A percentile compares a stretch with the other conserved stretches of the same genome.
These are phyloP conservation scores for Caretta caretta DNA, from an alignment of 2,113 vertebrate genomes.

Conservation along the genomic window DNA sequence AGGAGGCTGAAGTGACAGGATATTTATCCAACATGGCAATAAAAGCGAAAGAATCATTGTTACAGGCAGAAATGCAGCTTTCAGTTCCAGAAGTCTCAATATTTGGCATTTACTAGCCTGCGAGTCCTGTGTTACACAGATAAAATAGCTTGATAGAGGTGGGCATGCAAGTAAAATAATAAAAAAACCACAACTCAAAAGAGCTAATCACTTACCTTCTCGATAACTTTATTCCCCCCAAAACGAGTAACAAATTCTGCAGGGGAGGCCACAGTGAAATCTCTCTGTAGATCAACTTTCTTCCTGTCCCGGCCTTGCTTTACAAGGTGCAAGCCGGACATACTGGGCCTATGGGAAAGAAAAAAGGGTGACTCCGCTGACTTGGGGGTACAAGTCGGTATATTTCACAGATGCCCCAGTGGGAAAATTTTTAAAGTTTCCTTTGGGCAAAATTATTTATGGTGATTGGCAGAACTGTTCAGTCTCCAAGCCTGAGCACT, in stretches of 20 bases:
- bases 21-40: neutral
- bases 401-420: fast-evolving
- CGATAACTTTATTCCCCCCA: slow-evolving; percentile 97
- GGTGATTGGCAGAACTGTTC: neutral
- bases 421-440: neutral
- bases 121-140: neutral
- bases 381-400: neutral
- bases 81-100: neutral
- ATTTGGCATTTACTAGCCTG: fast-evolving
- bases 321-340: slow-evolving; percentile 97
- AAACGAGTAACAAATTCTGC: slow-evolving; percentile 99
- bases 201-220: slow-evolving; percentile 85
- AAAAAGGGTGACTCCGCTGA: neutral
- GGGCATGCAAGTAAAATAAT: neutral
- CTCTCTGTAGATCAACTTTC: slow-evolving; percentile 93
- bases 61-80: neutral
- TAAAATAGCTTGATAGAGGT: neutral
- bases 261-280: slow-evolving; percentile 98
- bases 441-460: neutral
- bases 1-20: neutral
- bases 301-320: slow-evolving; percentile 95
- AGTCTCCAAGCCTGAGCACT: neutral
- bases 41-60: neutral
- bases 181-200: neutral
- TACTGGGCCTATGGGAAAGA: slow-evolving; percentile 87